Conservation (phyloP, 2,113 vertebrate species). For the Noctilio leporinus region DNA sequence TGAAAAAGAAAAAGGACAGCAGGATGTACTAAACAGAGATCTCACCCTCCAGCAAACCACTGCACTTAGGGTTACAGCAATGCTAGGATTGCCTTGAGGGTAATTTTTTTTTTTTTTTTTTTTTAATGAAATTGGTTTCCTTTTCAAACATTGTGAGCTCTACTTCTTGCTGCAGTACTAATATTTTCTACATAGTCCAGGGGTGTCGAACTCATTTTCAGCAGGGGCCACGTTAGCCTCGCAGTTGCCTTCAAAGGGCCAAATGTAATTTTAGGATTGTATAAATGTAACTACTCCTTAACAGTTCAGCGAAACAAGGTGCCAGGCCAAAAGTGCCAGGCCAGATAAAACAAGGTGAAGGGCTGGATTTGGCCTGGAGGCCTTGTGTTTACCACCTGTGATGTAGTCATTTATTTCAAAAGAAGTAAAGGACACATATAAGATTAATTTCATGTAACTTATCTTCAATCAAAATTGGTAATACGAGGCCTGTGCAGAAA, state of each 20-base stretch:
- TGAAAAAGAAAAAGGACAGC: not conserved
- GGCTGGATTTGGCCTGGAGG: too few species aligned
- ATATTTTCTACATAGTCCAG: not conserved
- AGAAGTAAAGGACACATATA: not conserved
- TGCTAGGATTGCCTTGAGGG: not conserved
- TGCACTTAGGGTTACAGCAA: not conserved
- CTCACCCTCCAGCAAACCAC: not conserved
- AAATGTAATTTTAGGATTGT: too few species aligned
- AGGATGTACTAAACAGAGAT: not conserved
- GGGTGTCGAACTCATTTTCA: too few species aligned
- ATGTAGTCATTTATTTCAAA: not conserved
- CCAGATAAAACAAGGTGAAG: too few species aligned
- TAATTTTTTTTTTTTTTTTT: not conserved
- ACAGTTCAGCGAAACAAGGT: too few species aligned
- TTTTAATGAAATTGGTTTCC: not conserved
- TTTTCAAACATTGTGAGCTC: not conserved
- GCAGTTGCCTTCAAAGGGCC: too few species aligned
- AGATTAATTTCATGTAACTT: not conserved
- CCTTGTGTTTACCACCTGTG: too few species aligned
- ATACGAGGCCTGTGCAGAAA: too few species aligned
- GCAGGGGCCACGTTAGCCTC: too few species aligned
- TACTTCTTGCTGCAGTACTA: not conserved
- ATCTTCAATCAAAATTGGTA: not conserved
- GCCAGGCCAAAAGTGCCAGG: too few species aligned
- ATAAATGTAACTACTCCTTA: too few species aligned